Evolutionary conservation across 1,140 invertebrate genomes (phyloP).

Genomic region (Anagrus nilaparvatae): DNA sequence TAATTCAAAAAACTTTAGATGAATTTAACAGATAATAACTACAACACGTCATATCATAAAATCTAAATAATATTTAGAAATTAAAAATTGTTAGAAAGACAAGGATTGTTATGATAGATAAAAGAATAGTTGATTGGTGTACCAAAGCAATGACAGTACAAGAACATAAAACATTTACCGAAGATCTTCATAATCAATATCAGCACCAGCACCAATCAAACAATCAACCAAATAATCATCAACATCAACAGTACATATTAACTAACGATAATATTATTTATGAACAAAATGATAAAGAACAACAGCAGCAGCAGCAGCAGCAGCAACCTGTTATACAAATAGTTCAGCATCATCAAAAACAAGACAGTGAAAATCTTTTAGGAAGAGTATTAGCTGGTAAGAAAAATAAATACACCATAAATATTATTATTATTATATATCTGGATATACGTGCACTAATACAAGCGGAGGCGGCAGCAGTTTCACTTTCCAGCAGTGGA

Average conservation of each 20-base stretch:
- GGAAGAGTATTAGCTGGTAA: constrained; percentile 42
- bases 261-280: too few relatives aligned
- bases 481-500: constrained; percentile 45
- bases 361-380: constrained; percentile 40
- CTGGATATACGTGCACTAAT: too few relatives aligned
- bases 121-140: constrained; percentile 24
- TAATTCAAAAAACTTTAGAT: too few relatives aligned
- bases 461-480: constrained; percentile 30
- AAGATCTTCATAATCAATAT: constrained; percentile 7
- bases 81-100: too few relatives aligned
- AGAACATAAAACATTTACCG: constrained; percentile 32
- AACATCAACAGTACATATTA: constrained; percentile 29
- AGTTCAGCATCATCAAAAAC: constrained; percentile 18
- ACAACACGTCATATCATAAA: too few relatives aligned
- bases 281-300: constrained; percentile 35
- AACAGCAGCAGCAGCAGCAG: constrained; percentile 4
- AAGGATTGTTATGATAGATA: constrained; percentile 24
- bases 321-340: constrained; percentile 8
- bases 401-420: too few relatives aligned
- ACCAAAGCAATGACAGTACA: constrained; percentile 37
- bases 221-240: constrained; percentile 17
- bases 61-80: too few relatives aligned
- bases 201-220: constrained; percentile 5
- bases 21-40: too few relatives aligned
- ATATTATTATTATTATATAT: too few relatives aligned